Conservation (phyloP, 2,888 invertebrate genomes). For the Lycaena phlaeas region DNA sequence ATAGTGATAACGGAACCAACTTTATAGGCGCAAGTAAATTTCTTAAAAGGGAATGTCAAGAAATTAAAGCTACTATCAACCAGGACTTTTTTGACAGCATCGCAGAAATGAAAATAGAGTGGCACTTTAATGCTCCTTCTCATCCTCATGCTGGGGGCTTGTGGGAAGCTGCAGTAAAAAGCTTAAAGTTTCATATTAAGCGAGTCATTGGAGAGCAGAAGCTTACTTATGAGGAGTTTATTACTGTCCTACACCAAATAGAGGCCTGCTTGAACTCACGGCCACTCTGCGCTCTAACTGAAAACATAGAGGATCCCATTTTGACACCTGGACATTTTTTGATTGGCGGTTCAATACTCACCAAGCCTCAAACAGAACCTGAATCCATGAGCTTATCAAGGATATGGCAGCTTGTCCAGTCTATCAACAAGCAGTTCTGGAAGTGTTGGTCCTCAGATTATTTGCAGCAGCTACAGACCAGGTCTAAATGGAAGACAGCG, state of each 20-base stretch:
- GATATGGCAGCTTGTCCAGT: background rate
- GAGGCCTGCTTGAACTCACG: constrained; percentile 2
- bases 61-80: constrained; percentile 3
- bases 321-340: background rate
- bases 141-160: constrained; percentile 6
- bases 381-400: background rate
- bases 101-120: background rate
- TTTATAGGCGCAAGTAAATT: background rate
- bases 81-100: constrained; percentile 5
- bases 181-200: constrained; percentile 2
- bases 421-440: constrained; percentile 1
- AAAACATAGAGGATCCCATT: background rate
- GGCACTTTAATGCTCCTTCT: constrained; percentile 8
- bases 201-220: background rate
- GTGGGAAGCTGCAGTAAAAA: constrained; percentile 4
- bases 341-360: constrained; percentile 2
- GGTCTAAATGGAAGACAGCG: background rate
- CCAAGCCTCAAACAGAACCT: constrained; percentile 4
- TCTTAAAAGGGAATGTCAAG: constrained; percentile 4
- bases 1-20: constrained; percentile 3
- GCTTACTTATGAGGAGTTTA: background rate
- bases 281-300: background rate
- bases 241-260: background rate
- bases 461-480: background rate
- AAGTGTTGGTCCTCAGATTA: background rate